A percentile compares a stretch with the other conserved stretches of the same genome.
These are phyloP conservation scores for Ditula angustiorana DNA, from an alignment of 2,888 invertebrate genomes.

Conservation along the genomic window DNA sequence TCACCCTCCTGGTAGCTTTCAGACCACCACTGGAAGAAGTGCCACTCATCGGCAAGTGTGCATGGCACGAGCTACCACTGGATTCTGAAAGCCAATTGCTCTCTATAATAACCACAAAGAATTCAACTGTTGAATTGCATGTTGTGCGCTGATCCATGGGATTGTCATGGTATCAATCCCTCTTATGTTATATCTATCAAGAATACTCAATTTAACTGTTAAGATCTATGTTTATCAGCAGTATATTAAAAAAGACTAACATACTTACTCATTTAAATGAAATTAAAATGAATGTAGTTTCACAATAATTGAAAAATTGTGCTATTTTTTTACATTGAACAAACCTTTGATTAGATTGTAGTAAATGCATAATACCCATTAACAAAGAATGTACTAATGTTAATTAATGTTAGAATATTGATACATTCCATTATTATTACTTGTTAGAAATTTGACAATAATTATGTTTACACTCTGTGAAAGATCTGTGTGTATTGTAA, in stretches of 20 bases:
- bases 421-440: constrained; percentile 19
- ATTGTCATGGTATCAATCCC: not conserved
- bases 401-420: constrained; percentile 5
- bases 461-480: no score
- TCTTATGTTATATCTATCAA: constrained; percentile 34
- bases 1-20: constrained; percentile 93
- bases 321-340: not conserved
- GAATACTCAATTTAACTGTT: constrained; percentile 46
- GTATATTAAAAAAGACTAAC: constrained; percentile 25
- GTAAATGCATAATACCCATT: not conserved
- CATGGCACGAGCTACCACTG: constrained; percentile 93
- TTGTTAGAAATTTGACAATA: not conserved
- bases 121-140: constrained; percentile 92
- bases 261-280: constrained; percentile 7
- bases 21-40: constrained; percentile 94
- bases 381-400: not conserved
- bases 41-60: constrained; percentile 94
- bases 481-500: constrained; percentile 8
- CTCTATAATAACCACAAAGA: constrained; percentile 88
- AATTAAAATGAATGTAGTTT: not conserved
- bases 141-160: constrained; percentile 88
- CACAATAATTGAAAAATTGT: not conserved
- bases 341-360: not conserved
- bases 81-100: constrained; percentile 89
- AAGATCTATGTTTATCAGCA: constrained; percentile 29